Conservation (phyloP, 1,140 invertebrate species). For the Hyposmocoma kahamanoa region DNA sequence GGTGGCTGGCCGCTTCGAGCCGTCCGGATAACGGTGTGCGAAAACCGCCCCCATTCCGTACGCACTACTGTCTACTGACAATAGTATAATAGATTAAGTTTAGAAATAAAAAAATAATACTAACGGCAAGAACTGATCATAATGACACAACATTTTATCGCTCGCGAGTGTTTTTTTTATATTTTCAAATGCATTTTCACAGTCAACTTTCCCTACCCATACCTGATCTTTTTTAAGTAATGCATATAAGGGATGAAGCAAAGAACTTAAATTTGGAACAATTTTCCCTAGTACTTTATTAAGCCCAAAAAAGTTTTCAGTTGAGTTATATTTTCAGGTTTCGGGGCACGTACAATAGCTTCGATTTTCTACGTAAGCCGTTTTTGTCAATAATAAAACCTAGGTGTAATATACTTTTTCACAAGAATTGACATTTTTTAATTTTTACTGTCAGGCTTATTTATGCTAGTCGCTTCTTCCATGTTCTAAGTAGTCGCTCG, state of each 20-base stretch:
- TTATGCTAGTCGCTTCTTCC: conserved; percentile 15
- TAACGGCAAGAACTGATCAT: conserved; percentile 36
- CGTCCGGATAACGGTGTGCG: background rate
- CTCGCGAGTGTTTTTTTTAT: conserved; percentile 24
- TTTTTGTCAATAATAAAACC: conserved; percentile 43
- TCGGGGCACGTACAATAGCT: conserved; percentile 41
- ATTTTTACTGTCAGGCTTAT: conserved; percentile 9
- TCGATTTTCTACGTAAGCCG: conserved; percentile 41
- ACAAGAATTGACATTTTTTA: conserved; percentile 26
- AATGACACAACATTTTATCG: conserved; percentile 32
- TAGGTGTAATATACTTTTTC: conserved; percentile 29
- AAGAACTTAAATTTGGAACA: conserved; percentile 1
- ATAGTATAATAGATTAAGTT: conserved; percentile 54
- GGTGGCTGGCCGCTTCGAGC: conserved; percentile 1
- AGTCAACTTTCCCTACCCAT: background rate
- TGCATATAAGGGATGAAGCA: background rate
- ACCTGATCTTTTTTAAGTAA: conserved; percentile 12
- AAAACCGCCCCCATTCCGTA: background rate
- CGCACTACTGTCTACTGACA: conserved; percentile 1
- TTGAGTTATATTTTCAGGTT: conserved; percentile 35
- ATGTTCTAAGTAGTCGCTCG: too few species aligned
- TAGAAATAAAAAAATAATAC: conserved; percentile 51
- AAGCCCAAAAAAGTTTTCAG: conserved; percentile 20
- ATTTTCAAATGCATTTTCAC: conserved; percentile 13
- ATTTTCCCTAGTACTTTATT: conserved; percentile 9